phyloP scores from a whole-genome alignment of 2,113 vertebrate species.

The Agelaius tricolor region DNA sequence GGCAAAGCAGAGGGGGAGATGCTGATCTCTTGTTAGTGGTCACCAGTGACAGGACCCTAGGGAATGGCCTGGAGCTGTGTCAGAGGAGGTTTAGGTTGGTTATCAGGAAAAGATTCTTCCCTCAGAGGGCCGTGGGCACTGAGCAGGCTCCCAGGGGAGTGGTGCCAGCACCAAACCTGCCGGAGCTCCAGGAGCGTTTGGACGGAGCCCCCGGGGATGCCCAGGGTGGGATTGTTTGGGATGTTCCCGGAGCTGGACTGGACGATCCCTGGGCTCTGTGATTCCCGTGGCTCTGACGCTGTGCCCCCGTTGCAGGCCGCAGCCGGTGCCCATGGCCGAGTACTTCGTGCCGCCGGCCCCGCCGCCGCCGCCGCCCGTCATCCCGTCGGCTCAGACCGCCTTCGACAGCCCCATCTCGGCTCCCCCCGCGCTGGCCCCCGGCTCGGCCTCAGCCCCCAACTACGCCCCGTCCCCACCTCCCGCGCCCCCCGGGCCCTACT shows the following conservation, averaged over 20 bases:
- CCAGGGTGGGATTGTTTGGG: rapidly evolving
- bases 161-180: neutral
- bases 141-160: neutral
- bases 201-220: neutral
- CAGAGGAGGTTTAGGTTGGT: neutral
- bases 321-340: slow-evolving; percentile 80
- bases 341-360: slow-evolving; percentile 87
- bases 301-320: neutral
- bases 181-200: neutral
- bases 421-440: slow-evolving; percentile 44
- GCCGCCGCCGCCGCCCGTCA: slow-evolving; percentile 84
- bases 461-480: neutral
- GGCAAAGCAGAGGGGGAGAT: neutral
- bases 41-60: neutral
- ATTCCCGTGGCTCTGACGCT: rapidly evolving
- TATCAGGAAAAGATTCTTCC: neutral
- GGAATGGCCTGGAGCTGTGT: neutral
- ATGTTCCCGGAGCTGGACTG: rapidly evolving
- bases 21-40: neutral
- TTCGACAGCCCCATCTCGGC: slow-evolving; percentile 80
- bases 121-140: neutral
- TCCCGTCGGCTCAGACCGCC: slow-evolving; percentile 87
- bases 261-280: rapidly evolving
- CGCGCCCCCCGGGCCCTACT: neutral
- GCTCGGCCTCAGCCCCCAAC: neutral